Percentiles rank a stretch among this genome's conserved stretches.
Evolutionary conservation across 1,140 invertebrate species (phyloP).

Genomic region (Psilanteris sp.): DNA sequence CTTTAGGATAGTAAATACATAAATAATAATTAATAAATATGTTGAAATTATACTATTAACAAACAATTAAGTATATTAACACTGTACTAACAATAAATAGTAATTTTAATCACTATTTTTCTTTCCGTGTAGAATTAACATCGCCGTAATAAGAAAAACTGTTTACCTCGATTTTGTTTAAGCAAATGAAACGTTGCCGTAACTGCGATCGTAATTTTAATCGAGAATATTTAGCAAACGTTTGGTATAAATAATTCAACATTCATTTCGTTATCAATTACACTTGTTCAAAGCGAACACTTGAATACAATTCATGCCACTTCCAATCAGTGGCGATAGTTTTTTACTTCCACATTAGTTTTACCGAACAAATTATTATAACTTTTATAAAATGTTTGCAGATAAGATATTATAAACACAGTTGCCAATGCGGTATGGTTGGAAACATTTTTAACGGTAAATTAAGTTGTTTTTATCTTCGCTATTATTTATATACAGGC

Average conservation of each 20-base stretch:
- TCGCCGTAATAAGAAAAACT: too few species aligned
- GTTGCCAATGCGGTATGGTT: neutral
- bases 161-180: too few species aligned
- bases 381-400: neutral
- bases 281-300: constrained; percentile 11
- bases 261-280: constrained; percentile 4
- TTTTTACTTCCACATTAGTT: constrained; percentile 10
- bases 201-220: too few species aligned
- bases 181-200: too few species aligned
- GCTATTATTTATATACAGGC: neutral
- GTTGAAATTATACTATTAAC: too few species aligned
- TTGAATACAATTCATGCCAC: neutral
- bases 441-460: neutral
- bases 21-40: too few species aligned
- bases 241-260: constrained; percentile 1
- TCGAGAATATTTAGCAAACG: neutral
- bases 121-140: too few species aligned
- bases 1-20: too few species aligned
- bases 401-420: neutral
- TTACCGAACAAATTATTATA: constrained; percentile 24
- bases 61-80: too few species aligned
- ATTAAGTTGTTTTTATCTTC: neutral
- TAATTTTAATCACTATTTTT: too few species aligned
- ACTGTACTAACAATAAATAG: too few species aligned
- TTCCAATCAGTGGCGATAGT: constrained; percentile 4